Evolutionary conservation across 2,888 invertebrate species (phyloP).

Genomic region (Chloroclystis v-ata): DNA sequence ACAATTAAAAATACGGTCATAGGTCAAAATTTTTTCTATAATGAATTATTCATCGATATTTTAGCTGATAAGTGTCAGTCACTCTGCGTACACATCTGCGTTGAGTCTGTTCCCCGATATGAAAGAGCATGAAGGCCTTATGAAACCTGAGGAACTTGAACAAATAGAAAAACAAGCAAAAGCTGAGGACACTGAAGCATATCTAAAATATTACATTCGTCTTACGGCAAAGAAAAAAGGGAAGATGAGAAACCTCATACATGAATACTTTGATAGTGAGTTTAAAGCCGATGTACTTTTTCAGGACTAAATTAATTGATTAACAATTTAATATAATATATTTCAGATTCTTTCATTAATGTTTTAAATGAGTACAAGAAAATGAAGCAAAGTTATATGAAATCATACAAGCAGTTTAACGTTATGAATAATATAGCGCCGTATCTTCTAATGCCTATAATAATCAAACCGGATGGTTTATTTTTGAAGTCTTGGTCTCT

Average conservation of each 20-base stretch:
- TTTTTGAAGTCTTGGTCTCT: conserved; percentile 62
- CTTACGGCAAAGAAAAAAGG: conserved; percentile 37
- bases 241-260: conserved; percentile 53
- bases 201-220: conserved; percentile 42
- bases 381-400: conserved; percentile 48
- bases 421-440: conserved; percentile 51
- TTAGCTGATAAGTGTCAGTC: conserved; percentile 61
- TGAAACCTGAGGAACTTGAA: conserved; percentile 52
- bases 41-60: conserved; percentile 29
- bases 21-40: too few species aligned
- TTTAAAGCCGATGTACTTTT: conserved; percentile 1
- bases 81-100: conserved; percentile 66
- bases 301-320: too few species aligned
- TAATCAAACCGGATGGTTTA: conserved; percentile 60
- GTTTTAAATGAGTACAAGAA: conserved; percentile 49
- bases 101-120: conserved; percentile 70
- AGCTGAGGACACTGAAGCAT: conserved; percentile 43
- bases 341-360: conserved; percentile 64
- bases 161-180: conserved; percentile 49
- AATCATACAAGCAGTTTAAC: conserved; percentile 55
- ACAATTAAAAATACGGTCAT: too few species aligned
- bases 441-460: conserved; percentile 58
- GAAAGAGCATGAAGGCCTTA: conserved; percentile 62
- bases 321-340: not conserved
- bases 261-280: conserved; percentile 56